Evolutionary conservation across 1,140 invertebrate genomes (phyloP).

Genomic region (Delia radicum): DNA sequence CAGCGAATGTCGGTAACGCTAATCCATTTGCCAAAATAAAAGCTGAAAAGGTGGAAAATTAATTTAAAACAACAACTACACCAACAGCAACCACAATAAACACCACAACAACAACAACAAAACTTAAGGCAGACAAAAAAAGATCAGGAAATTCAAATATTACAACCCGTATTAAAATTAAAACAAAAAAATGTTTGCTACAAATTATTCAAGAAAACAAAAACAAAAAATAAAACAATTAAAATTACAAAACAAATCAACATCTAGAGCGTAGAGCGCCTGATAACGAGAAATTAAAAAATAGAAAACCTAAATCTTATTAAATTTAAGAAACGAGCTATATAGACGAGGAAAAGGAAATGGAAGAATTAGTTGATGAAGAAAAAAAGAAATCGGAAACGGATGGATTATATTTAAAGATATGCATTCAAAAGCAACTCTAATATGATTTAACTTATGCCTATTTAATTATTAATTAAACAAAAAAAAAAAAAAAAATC

Average conservation of each 20-base stretch:
- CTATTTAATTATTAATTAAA: conserved; percentile 23
- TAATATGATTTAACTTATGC: conserved; percentile 25
- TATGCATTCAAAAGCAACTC: background rate
- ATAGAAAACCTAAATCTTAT: background rate
- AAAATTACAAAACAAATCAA: background rate
- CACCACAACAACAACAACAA: background rate
- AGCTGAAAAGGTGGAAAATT: conserved; percentile 27
- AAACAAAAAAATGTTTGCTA: background rate
- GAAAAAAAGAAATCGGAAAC: background rate
- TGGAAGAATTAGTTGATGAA: background rate
- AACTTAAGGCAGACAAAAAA: background rate
- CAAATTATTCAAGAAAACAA: background rate
- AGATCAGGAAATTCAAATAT: conserved; percentile 16
- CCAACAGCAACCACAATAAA: conserved; percentile 6
- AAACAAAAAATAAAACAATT: background rate
- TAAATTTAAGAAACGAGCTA: conserved; percentile 8
- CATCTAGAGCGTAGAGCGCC: conserved; percentile 18
- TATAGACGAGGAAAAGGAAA: background rate
- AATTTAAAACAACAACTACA: conserved; percentile 7
- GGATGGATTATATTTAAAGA: background rate
- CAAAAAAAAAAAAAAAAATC: conserved; percentile 5
- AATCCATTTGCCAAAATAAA: conserved; percentile 28
- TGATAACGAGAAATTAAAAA: conserved; percentile 12
- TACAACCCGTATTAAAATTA: conserved; percentile 13
- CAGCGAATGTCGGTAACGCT: conserved; percentile 14